Evolutionary conservation across 2,113 vertebrate species (phyloP).

Genomic region (Osmerus eperlanus): DNA sequence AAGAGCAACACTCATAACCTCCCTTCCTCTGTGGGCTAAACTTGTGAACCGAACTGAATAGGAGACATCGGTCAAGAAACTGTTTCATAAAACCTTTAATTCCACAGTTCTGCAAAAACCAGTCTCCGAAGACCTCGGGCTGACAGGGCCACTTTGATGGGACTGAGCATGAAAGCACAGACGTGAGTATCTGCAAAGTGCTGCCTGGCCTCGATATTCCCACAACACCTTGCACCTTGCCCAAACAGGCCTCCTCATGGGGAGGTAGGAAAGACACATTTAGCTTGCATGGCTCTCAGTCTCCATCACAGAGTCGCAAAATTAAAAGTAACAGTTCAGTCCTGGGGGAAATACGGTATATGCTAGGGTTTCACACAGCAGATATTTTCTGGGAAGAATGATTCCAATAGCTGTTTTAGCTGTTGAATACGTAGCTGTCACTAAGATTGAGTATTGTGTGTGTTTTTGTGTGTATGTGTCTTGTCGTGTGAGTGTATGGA

Average conservation of each 20-base stretch:
- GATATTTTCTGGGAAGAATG: conserved; percentile 18
- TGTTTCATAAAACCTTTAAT: conserved; percentile 62
- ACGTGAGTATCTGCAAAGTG: conserved; percentile 66
- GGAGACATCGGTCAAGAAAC: conserved; percentile 58
- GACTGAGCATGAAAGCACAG: conserved; percentile 56
- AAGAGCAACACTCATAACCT: conserved; percentile 20
- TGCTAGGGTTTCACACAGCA: conserved; percentile 15
- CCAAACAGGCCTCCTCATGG: conserved; percentile 45
- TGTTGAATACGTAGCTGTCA: neutral
- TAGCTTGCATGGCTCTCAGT: conserved; percentile 34
- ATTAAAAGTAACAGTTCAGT: conserved; percentile 33
- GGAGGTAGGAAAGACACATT: conserved; percentile 27
- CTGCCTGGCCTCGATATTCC: conserved; percentile 52
- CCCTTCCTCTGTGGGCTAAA: conserved; percentile 39
- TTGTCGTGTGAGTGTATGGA: neutral
- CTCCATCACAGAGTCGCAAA: conserved; percentile 21
- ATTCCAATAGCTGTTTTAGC: conserved; percentile 22
- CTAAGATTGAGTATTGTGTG: neutral
- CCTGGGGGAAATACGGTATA: conserved; percentile 14
- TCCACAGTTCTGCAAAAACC: conserved; percentile 50
- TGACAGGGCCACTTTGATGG: conserved; percentile 61
- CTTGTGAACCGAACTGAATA: conserved; percentile 35
- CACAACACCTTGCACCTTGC: conserved; percentile 48
- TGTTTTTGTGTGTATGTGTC: neutral
- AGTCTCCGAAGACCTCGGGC: conserved; percentile 57